Evolutionary conservation across 2,888 invertebrate genomes (phyloP).

Genomic region (Drosophila mimetica): DNA sequence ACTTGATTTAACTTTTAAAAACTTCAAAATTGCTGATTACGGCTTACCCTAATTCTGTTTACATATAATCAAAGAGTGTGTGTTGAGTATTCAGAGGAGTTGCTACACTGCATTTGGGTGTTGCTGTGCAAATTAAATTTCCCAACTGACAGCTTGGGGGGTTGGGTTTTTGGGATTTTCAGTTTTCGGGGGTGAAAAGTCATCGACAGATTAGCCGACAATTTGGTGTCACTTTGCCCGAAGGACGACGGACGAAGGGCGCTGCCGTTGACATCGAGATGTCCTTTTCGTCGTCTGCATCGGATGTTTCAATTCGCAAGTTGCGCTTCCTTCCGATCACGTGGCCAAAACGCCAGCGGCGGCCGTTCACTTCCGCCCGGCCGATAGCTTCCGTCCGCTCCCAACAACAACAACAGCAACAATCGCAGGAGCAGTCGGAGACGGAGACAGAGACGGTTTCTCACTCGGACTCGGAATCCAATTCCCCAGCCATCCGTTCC

Average conservation of each 20-base stretch:
- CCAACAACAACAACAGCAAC: conserved; percentile 19
- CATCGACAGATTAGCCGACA: conserved; percentile 70
- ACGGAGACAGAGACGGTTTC: background rate
- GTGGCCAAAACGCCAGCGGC: conserved; percentile 57
- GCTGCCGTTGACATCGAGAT: conserved; percentile 23
- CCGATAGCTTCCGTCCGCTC: conserved; percentile 77
- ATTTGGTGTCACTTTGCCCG: conserved; percentile 56
- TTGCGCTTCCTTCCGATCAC: conserved; percentile 79
- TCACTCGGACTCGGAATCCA: conserved; percentile 6
- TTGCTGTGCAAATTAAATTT: conserved; percentile 4
- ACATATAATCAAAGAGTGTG: background rate
- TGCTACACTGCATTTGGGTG: background rate
- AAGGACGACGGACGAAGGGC: conserved; percentile 6
- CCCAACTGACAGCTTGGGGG: background rate
- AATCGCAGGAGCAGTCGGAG: conserved; percentile 5
- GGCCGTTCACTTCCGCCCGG: conserved; percentile 72
- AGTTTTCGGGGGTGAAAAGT: conserved; percentile 38
- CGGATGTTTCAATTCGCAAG: conserved; percentile 80
- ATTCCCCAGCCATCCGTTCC: conserved; percentile 14
- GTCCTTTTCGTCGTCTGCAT: conserved; percentile 55
- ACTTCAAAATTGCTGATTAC: background rate
- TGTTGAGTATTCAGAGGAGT: background rate
- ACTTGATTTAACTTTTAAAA: background rate
- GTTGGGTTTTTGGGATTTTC: background rate
- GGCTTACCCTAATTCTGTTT: background rate